Base-by-base conservation (phyloP, 2,888 invertebrate genomes). In the Latrodectus hesperus region DNA sequence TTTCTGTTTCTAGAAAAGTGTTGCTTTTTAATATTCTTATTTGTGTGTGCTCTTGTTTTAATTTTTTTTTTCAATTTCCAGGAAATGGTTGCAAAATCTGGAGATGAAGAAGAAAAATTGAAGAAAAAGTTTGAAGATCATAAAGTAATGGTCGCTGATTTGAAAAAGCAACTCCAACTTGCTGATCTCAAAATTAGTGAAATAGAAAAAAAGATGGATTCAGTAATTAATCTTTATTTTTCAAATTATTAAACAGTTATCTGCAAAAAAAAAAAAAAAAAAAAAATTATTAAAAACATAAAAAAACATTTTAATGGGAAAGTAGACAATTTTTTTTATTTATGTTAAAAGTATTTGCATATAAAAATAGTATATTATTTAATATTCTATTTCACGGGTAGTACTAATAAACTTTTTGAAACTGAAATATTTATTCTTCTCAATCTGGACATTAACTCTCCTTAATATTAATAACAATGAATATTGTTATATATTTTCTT, bases 171-270 rank as follows among this genome's bases (percentile, higher is more conserved):
- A 26, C 17, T 90, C 14, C 38, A 89, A 91, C 91, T 91, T 49
- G 92, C 96, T 70, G 95, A 95, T 14, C 92, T 93, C 73, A 92
- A 94, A 83, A 94, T 96, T 0, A 92, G 93, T 17, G 94, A 95
- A 79, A 93, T 96, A 74, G 94, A 94, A 88, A 93, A 93, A 86
- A 94, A 94, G 91, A 93, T 95, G 86, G 95, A 96, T 92, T 93
- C 94, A 91, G 96, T 96, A 53, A 67, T 38, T 49, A 52, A 8
- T 64, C 49, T 26, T 26, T 38, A 38, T 26, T 64, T 16, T 74
- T 55, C 10, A 14, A n/a, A 3, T 53, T 51, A 0, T 74, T 16
- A 6, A 38, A 38, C 38, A 38, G 6, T 38, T 38, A 4, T 38
- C 38, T 38, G 38, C 1, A 6, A 6, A 38, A 38, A 38, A 38